Evolutionary conservation across 2,113 vertebrate genomes (phyloP).

Genomic region (Trichechus manatus): DNA sequence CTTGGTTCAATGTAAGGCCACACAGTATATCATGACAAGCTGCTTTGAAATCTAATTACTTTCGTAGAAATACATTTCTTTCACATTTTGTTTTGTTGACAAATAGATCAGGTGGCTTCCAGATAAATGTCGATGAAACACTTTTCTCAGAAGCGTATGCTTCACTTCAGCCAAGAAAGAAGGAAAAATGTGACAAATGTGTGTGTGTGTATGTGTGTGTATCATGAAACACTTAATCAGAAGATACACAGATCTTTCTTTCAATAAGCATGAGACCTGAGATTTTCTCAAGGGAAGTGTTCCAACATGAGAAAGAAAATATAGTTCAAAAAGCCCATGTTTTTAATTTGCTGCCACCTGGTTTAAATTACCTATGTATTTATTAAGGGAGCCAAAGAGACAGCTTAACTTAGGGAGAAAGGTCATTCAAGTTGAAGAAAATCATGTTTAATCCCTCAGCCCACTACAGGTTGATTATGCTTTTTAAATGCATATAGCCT

Average conservation of each 20-base stretch:
- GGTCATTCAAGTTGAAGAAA: constrained; percentile 90
- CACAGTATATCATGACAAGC: constrained; percentile 66
- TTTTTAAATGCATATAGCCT: constrained; percentile 81
- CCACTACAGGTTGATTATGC: constrained; percentile 88
- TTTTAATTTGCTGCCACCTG: constrained; percentile 95
- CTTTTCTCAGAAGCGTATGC: constrained; percentile 79
- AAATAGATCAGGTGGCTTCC: constrained; percentile 82
- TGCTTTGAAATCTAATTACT: constrained; percentile 79
- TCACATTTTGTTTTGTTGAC: constrained; percentile 86
- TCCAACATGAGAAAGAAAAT: constrained; percentile 95
- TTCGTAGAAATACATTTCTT: constrained; percentile 83
- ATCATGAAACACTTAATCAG: constrained; percentile 88
- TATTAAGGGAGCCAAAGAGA: constrained; percentile 93
- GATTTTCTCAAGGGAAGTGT: constrained; percentile 93
- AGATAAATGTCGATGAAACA: constrained; percentile 78
- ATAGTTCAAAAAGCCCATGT: constrained; percentile 93
- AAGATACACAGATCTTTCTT: constrained; percentile 88
- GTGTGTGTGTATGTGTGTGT: neutral
- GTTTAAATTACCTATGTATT: constrained; percentile 96
- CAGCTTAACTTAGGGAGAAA: constrained; percentile 88
- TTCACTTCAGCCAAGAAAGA: constrained; percentile 71
- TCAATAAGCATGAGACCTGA: constrained; percentile 92
- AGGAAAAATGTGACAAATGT: constrained; percentile 37
- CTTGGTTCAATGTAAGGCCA: constrained; percentile 38
- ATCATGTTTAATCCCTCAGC: constrained; percentile 87